Evolutionary conservation across 2,888 invertebrate species (phyloP).

Genomic region (Eristalis intricaria): DNA sequence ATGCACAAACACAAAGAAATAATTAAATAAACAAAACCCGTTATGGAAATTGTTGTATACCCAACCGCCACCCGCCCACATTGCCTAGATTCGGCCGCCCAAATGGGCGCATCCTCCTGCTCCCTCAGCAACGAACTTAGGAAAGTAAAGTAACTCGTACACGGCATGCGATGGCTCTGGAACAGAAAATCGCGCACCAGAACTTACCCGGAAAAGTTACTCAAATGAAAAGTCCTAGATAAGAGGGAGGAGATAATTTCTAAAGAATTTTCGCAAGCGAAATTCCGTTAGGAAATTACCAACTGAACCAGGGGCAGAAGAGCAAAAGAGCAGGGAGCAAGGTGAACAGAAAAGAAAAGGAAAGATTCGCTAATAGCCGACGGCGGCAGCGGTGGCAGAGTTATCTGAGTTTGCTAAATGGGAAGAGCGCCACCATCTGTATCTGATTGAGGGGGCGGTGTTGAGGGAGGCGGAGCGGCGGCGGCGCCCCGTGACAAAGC

Average conservation of each 20-base stretch:
- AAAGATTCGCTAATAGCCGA: conserved; percentile 52
- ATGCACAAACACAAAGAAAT: conserved; percentile 36
- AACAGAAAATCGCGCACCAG: conserved; percentile 39
- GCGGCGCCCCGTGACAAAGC: neutral
- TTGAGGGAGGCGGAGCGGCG: neutral
- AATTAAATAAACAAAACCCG: conserved; percentile 60
- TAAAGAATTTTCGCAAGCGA: conserved; percentile 58
- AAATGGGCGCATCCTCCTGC: conserved; percentile 25
- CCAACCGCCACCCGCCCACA: neutral
- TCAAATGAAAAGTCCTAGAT: conserved; percentile 68
- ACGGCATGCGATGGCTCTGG: conserved; percentile 34
- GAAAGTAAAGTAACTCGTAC: conserved; percentile 45
- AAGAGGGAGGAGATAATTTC: conserved; percentile 62
- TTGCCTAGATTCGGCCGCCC: neutral
- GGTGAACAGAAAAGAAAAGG: conserved; percentile 11
- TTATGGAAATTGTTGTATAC: conserved; percentile 3
- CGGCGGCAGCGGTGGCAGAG: conserved; percentile 6
- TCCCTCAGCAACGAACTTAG: neutral
- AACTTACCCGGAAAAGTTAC: conserved; percentile 66
- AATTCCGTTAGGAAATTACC: conserved; percentile 62
- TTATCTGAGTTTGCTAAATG: neutral
- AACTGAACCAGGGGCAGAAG: neutral
- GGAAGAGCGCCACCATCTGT: conserved; percentile 36
- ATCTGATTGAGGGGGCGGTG: conserved; percentile 27
- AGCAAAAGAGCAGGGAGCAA: no score